A percentile compares a stretch with the other conserved stretches of the same genome.
Evolutionary conservation across 1,140 invertebrate genomes (phyloP).

Genomic region (Drosophila jambulina): DNA sequence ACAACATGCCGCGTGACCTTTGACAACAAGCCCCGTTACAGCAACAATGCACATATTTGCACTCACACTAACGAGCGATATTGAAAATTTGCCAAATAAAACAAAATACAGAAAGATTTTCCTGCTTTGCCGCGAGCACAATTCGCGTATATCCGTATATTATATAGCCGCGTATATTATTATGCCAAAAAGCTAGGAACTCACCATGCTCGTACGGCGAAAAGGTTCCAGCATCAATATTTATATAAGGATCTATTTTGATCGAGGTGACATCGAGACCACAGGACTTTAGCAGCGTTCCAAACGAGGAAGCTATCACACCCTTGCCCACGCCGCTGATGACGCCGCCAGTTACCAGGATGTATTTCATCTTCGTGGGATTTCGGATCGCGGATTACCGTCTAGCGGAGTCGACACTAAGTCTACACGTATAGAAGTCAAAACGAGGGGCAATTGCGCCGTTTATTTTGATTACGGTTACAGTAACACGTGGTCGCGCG

Average conservation of each 20-base stretch:
- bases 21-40: conserved; percentile 37
- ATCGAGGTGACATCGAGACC: conserved; percentile 97
- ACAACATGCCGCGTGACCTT: conserved; percentile 49
- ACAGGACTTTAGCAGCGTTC: conserved; percentile 96
- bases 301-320: conserved; percentile 97
- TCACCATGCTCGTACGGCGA: conserved; percentile 99
- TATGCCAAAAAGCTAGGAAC: conserved; percentile 29
- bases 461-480: conserved; percentile 32
- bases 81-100: conserved; percentile 65
- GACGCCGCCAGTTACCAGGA: conserved; percentile 98
- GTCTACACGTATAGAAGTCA: not conserved
- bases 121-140: conserved; percentile 4
- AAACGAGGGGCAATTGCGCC: conserved; percentile 32
- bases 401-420: conserved; percentile 8
- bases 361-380: conserved; percentile 89
- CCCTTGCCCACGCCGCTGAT: conserved; percentile 99
- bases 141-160: not conserved
- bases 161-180: conserved; percentile 13
- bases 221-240: conserved; percentile 99
- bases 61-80: conserved; percentile 5
- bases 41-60: conserved; percentile 25
- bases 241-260: conserved; percentile 99
- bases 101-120: conserved; percentile 21
- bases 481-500: conserved; percentile 29
- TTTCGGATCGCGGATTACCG: conserved; percentile 2